Evolutionary conservation across 2,797 vertebrate genomes (phyloP), one percentile per base, ranked within the genome.

Genomic region (Etheostoma perlongum): DNA sequence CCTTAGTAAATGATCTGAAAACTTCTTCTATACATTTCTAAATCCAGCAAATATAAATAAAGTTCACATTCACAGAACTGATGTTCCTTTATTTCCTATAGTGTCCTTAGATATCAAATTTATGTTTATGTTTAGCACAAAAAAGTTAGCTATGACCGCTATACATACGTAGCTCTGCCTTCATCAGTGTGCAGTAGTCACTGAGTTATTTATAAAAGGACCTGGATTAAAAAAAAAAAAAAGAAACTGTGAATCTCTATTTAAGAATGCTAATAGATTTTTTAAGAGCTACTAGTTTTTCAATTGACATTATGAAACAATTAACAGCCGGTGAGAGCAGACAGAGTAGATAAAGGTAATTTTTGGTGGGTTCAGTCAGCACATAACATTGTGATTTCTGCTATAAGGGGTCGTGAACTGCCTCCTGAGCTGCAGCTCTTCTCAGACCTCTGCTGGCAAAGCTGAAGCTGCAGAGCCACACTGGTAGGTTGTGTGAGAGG

Each of bases 401-500:
- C 81, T 63, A 60, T 60, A 5, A 40, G 76, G 67, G 91, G 91
- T 91, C 83, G 21, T 63, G 88, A 91, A 90, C 91, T 83, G 82
- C 78, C 78, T 86, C 76, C 84, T 67, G 71, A 60, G 85, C 70
- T 15, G 83, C 86, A 15, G 78, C 83, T 79, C 76, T 84, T 76
- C 76, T 68, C 75, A 81, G 87, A 88, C 85, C 82, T 88, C 81
- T 72, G 82, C 81, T 89, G 86, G 86, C 78, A 61, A 82, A 80
- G 89, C 88, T 84, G 78, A 85, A 75, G 54, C 79, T 46, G 78
- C 89, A 69, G 74, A 91, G 88, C 81, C 90, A 86, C 90, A 85
- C 88, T 89, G 87, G 82, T 87, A 76, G 90, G 79, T 86, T 92
- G 89, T 93, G 91, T 91, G 90, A 93, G 91, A 90, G 88, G 89